Evolutionary conservation across 1,140 invertebrate species (phyloP).

Genomic region (Drosophila lacertosa): DNA sequence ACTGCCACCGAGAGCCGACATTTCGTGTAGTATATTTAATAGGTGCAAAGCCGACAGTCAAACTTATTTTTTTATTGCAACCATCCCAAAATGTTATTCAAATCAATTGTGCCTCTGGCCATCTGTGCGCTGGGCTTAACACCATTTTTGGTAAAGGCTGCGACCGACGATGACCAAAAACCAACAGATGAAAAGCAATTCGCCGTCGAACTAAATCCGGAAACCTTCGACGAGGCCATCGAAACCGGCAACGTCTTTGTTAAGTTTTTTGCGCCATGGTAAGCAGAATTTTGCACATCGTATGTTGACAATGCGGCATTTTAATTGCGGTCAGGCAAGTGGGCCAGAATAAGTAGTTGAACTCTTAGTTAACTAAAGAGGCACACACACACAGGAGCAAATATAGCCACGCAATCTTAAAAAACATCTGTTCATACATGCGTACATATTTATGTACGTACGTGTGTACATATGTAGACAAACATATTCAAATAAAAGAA

Average conservation of each 20-base stretch:
- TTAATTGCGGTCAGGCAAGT: background rate
- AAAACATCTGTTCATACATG: conserved; percentile 37
- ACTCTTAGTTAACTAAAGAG: background rate
- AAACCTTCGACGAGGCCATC: conserved; percentile 88
- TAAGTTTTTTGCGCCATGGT: conserved; percentile 92
- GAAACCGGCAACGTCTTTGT: conserved; percentile 88
- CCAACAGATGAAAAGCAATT: conserved; percentile 58
- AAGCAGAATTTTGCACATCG: conserved; percentile 51
- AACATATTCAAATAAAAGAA: conserved; percentile 10
- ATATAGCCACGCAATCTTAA: conserved; percentile 28
- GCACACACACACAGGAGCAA: background rate
- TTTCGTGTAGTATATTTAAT: conserved; percentile 21
- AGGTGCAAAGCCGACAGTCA: conserved; percentile 14
- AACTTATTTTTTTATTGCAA: background rate
- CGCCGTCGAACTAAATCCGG: conserved; percentile 77
- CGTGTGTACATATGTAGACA: conserved; percentile 4
- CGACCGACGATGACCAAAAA: conserved; percentile 26
- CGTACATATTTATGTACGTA: background rate
- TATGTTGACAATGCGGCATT: background rate
- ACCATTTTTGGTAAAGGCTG: conserved; percentile 4
- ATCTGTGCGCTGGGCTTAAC: conserved; percentile 30
- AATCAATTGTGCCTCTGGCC: conserved; percentile 31
- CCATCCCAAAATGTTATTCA: conserved; percentile 36
- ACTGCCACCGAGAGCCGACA: conserved; percentile 3
- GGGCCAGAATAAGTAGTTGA: background rate